Evolutionary conservation across 2,888 invertebrate genomes (phyloP).

Genomic region (Masnerella sp.): DNA sequence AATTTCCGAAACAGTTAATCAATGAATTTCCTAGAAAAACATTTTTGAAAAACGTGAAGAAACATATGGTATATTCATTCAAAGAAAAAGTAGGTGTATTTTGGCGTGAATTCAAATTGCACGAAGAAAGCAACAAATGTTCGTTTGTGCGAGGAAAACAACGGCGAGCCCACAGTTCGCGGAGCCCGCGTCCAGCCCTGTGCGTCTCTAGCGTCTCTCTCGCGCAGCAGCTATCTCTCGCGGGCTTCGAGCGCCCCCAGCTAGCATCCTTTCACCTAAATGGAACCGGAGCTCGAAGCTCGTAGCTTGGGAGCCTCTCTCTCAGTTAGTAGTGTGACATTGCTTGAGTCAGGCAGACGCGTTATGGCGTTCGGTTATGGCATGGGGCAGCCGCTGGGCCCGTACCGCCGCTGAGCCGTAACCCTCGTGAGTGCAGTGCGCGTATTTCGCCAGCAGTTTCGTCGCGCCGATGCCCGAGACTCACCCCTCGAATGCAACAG

Average conservation of each 20-base stretch:
- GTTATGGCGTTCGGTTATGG: constrained; percentile 31
- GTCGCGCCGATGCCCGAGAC: constrained; percentile 28
- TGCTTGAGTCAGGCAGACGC: constrained; percentile 70
- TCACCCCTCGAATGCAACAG: constrained; percentile 45
- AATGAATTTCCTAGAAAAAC: no score
- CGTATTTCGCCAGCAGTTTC: not conserved
- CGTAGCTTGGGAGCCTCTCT: constrained; percentile 60
- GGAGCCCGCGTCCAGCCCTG: constrained; percentile 51
- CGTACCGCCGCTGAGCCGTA: constrained; percentile 15
- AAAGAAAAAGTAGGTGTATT: no score
- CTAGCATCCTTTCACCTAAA: constrained; percentile 58
- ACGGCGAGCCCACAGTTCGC: no score
- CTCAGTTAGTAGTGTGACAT: constrained; percentile 75
- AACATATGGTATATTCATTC: no score
- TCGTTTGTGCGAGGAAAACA: no score
- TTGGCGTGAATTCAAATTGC: no score
- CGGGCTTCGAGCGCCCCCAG: constrained; percentile 58
- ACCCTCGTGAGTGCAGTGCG: constrained; percentile 46
- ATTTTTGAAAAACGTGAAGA: no score
- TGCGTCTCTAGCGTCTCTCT: constrained; percentile 40
- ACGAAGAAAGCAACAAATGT: no score
- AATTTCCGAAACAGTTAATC: no score
- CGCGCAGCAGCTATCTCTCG: constrained; percentile 52
- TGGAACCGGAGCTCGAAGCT: constrained; percentile 53
- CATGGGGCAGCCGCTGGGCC: constrained; percentile 25